phyloP scores from a whole-genome alignment of 2,113 vertebrate species.

The Ciconia maguari region DNA sequence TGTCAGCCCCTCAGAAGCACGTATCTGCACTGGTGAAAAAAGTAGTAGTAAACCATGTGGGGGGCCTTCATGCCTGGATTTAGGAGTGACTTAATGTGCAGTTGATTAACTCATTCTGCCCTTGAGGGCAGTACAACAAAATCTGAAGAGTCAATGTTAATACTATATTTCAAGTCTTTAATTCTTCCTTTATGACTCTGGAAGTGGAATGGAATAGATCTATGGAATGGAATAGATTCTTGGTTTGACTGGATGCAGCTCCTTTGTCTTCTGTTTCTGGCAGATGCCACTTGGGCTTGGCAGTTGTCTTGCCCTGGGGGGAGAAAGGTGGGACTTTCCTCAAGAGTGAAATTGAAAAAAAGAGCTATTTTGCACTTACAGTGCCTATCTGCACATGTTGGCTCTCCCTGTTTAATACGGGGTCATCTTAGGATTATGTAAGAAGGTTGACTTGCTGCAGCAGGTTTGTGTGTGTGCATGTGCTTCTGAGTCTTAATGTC shows the following conservation, averaged over 20 bases:
- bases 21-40: neutral
- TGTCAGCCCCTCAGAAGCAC: neutral
- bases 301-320: neutral
- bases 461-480: neutral
- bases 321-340: neutral
- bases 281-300: neutral
- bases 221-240: neutral
- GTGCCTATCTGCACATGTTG: accelerated
- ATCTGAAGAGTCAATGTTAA: neutral
- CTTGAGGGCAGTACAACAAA: neutral
- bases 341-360: neutral
- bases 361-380: neutral
- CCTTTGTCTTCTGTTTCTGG: neutral
- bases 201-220: neutral
- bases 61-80: neutral
- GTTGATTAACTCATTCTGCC: neutral
- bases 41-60: neutral
- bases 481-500: neutral
- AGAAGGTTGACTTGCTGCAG: neutral
- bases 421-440: neutral
- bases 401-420: neutral
- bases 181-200: neutral
- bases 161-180: neutral
- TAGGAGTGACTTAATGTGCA: neutral
- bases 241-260: neutral